Conservation (phyloP, 2,113 vertebrate species). For the Gymnorhina tibicen region DNA sequence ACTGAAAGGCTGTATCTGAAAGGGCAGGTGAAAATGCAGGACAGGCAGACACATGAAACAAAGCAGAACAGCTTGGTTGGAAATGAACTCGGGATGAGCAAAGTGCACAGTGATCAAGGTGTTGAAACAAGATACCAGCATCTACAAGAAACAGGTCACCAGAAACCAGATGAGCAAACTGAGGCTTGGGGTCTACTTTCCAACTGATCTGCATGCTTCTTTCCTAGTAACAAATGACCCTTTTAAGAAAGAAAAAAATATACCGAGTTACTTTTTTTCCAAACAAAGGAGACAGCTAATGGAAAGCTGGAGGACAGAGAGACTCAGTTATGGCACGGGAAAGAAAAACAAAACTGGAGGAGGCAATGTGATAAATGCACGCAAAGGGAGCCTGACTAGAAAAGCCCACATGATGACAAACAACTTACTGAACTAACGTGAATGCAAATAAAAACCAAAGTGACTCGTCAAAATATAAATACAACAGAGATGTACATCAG, state of each 20-base stretch:
- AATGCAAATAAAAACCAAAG: neutral
- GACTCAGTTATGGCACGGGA: neutral
- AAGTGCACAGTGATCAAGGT: neutral
- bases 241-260: neutral
- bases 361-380: neutral
- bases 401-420: neutral
- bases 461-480: neutral
- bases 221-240: conserved; percentile 22
- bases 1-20: neutral
- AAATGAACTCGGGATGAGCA: neutral
- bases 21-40: neutral
- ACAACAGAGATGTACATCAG: neutral
- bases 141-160: neutral
- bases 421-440: neutral
- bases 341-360: conserved; percentile 3
- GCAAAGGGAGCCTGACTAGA: neutral
- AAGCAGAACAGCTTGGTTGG: neutral
- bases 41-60: neutral
- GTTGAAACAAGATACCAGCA: neutral
- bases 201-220: neutral
- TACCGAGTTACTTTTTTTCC: neutral
- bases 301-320: conserved; percentile 27
- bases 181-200: neutral
- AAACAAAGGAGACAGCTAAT: conserved; percentile 38
- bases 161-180: neutral